A percentile compares a stretch with the other conserved stretches of the same genome.
phyloP scores from a whole-genome alignment of 2,888 invertebrate species.

The Nemapogon koenigi region DNA sequence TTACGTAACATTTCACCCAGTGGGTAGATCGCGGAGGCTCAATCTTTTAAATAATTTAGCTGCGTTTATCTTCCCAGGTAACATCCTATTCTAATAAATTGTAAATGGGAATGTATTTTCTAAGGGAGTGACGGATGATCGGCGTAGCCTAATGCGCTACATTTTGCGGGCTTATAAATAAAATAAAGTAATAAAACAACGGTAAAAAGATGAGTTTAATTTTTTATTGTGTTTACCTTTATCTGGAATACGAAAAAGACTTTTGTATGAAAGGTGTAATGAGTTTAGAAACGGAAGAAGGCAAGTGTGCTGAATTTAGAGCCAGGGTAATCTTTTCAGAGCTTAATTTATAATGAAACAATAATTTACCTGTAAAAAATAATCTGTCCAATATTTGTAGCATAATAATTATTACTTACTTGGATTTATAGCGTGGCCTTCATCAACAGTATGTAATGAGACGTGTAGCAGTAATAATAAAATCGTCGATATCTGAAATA shows the following conservation, averaged over 20 bases:
- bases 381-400: no score
- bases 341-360: no score
- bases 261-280: no score
- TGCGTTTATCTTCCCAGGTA: conserved; percentile 14
- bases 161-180: conserved; percentile 10
- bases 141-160: conserved; percentile 12
- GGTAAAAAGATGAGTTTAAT: no score
- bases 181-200: not conserved
- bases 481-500: conserved; percentile 50
- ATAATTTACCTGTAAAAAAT: no score
- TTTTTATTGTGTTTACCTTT: no score
- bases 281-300: no score
- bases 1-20: conserved; percentile 9
- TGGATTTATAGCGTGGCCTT: conserved; percentile 53
- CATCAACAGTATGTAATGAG: conserved; percentile 56
- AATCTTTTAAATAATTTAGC: conserved; percentile 18
- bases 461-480: conserved; percentile 49
- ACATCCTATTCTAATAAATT: conserved; percentile 18
- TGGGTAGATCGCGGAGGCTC: conserved; percentile 13
- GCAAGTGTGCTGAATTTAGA: no score
- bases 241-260: no score
- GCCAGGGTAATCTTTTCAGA: no score
- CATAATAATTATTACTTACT: no score
- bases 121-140: conserved; percentile 14
- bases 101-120: conserved; percentile 10